These are phyloP conservation scores for Laticauda laticaudata DNA, from an alignment of 2,113 vertebrate genomes.

Conservation along the genomic window DNA sequence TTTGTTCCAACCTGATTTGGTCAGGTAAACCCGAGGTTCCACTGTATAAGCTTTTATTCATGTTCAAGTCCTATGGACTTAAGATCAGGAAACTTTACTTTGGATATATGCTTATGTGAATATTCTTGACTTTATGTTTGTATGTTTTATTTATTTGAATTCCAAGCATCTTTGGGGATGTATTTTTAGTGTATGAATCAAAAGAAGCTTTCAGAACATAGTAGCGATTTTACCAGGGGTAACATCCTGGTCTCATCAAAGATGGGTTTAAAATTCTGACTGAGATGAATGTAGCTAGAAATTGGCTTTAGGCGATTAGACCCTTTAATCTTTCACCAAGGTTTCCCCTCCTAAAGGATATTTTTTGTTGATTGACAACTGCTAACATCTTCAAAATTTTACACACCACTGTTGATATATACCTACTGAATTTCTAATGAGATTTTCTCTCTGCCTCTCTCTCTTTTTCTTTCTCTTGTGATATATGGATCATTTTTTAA, in stretches of 20 bases:
- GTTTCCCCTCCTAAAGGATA: too few species aligned
- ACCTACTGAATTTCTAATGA: not conserved
- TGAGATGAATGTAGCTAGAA: slow-evolving; percentile 1
- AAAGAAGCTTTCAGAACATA: accelerated
- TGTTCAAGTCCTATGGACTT: not conserved
- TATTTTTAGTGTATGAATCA: not conserved
- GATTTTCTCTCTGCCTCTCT: not conserved
- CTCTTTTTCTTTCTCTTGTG: not conserved
- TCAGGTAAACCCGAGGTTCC: too few species aligned
- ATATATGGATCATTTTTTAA: not conserved
- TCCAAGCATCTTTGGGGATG: not conserved
- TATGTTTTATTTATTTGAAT: slow-evolving; percentile 4
- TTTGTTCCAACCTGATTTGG: too few species aligned
- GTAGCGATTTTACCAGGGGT: not conserved
- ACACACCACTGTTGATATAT: not conserved
- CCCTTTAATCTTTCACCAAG: slow-evolving; percentile 12
- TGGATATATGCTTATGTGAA: not conserved
- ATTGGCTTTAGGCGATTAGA: not conserved
- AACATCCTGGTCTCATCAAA: not conserved
- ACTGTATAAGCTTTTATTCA: not conserved
- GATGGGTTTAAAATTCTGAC: not conserved
- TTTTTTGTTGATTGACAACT: not conserved
- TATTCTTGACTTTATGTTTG: not conserved
- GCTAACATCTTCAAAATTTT: not conserved
- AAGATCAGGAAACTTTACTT: not conserved